phyloP scores from a whole-genome alignment of 2,113 vertebrate genomes.

The Panthera uncia region DNA sequence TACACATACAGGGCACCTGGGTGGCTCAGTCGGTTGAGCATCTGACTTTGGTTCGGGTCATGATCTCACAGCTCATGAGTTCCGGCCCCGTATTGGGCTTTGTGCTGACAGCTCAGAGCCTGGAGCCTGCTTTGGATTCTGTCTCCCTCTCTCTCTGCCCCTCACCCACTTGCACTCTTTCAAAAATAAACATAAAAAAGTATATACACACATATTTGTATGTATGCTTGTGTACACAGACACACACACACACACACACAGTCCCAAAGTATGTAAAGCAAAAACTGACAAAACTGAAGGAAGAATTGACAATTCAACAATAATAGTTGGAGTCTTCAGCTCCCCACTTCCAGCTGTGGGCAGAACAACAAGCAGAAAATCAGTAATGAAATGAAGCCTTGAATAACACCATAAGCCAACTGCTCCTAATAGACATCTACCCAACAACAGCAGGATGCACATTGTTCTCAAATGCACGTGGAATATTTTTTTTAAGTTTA shows the following conservation, averaged over 20 bases:
- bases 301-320: background rate
- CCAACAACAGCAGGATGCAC: background rate
- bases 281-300: background rate
- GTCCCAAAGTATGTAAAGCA: background rate
- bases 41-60: no score
- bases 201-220: background rate
- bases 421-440: background rate
- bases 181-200: no score
- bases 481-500: background rate
- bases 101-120: no score
- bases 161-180: no score
- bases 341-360: background rate
- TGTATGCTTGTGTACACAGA: no score
- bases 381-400: background rate
- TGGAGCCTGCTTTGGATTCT: no score
- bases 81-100: fast-evolving
- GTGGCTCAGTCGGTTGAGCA: no score
- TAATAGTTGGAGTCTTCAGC: background rate
- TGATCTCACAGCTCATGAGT: no score
- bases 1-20: no score
- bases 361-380: background rate
- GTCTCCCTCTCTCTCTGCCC: no score
- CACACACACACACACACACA: background rate
- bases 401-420: background rate
- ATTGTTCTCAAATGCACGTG: background rate